Evolutionary conservation across 2,113 vertebrate species (phyloP).

Genomic region (Brienomyrus longianalis): DNA sequence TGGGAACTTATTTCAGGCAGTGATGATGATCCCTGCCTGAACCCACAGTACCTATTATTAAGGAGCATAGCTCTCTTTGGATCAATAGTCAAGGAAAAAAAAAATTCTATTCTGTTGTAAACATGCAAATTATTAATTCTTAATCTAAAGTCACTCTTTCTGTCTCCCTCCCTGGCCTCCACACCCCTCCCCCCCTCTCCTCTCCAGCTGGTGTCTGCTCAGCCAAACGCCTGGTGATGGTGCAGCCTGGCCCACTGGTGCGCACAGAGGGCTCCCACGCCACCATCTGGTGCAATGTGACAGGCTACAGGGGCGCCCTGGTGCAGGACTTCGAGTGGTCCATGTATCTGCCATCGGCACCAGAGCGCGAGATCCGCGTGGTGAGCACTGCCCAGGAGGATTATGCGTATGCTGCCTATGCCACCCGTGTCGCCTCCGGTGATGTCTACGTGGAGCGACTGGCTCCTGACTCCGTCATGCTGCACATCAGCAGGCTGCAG

Average conservation of each 20-base stretch:
- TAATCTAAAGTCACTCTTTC: not conserved
- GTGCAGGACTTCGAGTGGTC: conserved; percentile 92
- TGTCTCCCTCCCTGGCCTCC: not conserved
- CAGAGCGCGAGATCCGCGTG: conserved; percentile 83
- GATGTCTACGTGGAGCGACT: conserved; percentile 84
- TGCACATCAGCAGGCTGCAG: conserved; percentile 83
- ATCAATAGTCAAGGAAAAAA: not conserved
- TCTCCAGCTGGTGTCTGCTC: conserved; percentile 46
- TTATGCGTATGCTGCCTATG: conserved; percentile 82
- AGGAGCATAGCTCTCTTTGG: not conserved
- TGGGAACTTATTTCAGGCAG: not conserved
- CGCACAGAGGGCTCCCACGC: conserved; percentile 82
- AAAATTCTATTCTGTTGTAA: not conserved
- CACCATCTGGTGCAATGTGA: conserved; percentile 91
- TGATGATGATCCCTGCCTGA: too few species aligned
- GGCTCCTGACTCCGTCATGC: conserved; percentile 62
- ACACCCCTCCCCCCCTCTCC: not conserved
- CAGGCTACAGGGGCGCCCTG: conserved; percentile 67
- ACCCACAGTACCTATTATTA: not conserved
- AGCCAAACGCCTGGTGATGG: conserved; percentile 75
- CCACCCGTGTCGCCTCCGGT: conserved; percentile 67
- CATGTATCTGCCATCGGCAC: conserved; percentile 71
- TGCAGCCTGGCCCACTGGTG: conserved; percentile 79
- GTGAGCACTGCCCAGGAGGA: conserved; percentile 78
- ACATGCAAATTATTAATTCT: not conserved